Percentiles rank a stretch among this genome's conserved stretches.
Evolutionary conservation across 2,888 invertebrate genomes (phyloP).

Genomic region (Lamproptera curius): DNA sequence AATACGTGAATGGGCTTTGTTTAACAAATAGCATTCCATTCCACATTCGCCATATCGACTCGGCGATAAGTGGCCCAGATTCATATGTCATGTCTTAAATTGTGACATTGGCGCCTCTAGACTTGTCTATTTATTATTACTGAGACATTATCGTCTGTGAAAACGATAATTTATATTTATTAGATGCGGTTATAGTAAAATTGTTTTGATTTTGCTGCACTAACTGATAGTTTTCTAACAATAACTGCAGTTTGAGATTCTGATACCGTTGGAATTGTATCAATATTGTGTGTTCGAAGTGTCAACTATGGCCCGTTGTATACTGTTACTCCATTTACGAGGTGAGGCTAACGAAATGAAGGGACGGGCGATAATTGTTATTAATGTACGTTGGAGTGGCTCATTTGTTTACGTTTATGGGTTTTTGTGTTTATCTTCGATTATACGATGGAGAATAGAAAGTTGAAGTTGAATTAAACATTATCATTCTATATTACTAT

Average conservation of each 20-base stretch:
- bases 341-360: neutral
- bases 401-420: neutral
- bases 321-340: conserved; percentile 10
- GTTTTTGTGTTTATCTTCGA: too few relatives aligned
- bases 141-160: conserved; percentile 35
- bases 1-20: conserved; percentile 58
- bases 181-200: conserved; percentile 9
- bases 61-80: conserved; percentile 1
- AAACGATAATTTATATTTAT: conserved; percentile 27
- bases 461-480: too few relatives aligned
- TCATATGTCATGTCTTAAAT: conserved; percentile 10
- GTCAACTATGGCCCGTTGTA: conserved; percentile 36
- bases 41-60: neutral
- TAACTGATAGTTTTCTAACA: conserved; percentile 39
- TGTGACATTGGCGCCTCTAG: conserved; percentile 20
- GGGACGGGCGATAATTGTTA: conserved; percentile 8
- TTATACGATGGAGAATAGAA: too few relatives aligned
- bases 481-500: too few relatives aligned
- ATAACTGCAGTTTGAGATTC: conserved; percentile 36
- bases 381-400: conserved; percentile 1
- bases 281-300: conserved; percentile 43
- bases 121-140: conserved; percentile 27
- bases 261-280: conserved; percentile 30
- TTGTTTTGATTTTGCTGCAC: conserved; percentile 22
- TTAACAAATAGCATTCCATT: conserved; percentile 38